Percentiles rank a stretch among this genome's conserved stretches.
Conservation (phyloP, 2,888 invertebrate genomes). For the Chymomyza fuscimana region DNA sequence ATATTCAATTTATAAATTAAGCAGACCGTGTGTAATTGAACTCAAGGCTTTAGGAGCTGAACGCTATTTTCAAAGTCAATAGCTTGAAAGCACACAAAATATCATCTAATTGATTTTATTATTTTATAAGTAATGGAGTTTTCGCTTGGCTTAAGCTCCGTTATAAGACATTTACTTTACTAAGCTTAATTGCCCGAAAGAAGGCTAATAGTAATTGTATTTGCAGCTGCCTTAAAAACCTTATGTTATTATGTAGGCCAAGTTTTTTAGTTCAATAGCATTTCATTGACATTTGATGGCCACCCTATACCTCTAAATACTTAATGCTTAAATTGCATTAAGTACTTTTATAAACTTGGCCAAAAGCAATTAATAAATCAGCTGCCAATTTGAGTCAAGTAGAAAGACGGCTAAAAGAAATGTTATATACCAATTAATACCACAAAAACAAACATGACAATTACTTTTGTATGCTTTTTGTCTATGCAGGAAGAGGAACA, state of each 20-base stretch:
- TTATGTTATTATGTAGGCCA: not conserved
- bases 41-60: not conserved
- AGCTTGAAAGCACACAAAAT: not conserved
- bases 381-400: constrained; percentile 13
- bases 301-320: not conserved
- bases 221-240: not conserved
- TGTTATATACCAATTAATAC: not conserved
- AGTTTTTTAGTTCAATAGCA: not conserved
- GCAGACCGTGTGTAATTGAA: not conserved
- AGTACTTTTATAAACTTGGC: not conserved
- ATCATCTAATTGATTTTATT: not conserved
- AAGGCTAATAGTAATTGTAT: not conserved
- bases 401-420: not conserved
- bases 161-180: not conserved
- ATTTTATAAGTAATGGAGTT: not conserved
- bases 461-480: not conserved
- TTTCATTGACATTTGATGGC: not conserved
- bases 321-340: not conserved
- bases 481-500: not conserved
- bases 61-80: not conserved
- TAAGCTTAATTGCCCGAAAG: not conserved
- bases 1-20: not conserved
- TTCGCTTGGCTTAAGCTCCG: not conserved
- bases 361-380: constrained; percentile 32
- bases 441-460: not conserved